A percentile compares a stretch with the other conserved stretches of the same genome.
phyloP scores from a whole-genome alignment of 92 coral and sea anemone genomes.

The Siderastrea siderea region DNA sequence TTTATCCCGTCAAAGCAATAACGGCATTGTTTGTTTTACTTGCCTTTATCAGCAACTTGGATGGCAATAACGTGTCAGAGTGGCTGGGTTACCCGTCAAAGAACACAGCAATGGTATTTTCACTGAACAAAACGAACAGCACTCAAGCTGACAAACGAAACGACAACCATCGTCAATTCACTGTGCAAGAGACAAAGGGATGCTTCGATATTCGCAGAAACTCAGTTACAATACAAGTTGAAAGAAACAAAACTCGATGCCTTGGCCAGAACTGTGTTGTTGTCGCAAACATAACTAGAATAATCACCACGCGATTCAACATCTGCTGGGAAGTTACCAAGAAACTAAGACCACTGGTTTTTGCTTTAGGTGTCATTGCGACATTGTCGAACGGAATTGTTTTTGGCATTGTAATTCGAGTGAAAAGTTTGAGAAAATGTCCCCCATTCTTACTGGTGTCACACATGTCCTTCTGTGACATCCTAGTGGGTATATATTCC shows the following conservation, averaged over 20 bases:
- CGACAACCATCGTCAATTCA: background rate
- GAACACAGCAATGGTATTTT: background rate
- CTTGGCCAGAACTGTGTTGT: background rate
- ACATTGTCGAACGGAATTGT: conserved; percentile 51
- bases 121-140: background rate
- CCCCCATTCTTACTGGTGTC: conserved; percentile 62
- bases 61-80: conserved; percentile 19
- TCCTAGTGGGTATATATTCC: conserved; percentile 59
- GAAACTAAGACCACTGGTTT: conserved; percentile 21
- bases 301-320: background rate
- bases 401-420: conserved; percentile 18
- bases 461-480: conserved; percentile 67
- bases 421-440: conserved; percentile 46
- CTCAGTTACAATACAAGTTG: background rate
- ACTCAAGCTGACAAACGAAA: background rate
- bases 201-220: background rate
- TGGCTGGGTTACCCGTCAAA: background rate
- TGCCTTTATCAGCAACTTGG: conserved; percentile 2
- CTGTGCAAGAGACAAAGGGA: background rate
- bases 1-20: background rate
- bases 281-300: background rate
- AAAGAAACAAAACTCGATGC: conserved; percentile 4
- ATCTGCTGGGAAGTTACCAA: conserved; percentile 53
- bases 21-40: no score
- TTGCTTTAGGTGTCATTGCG: conserved; percentile 41